Base-by-base conservation (phyloP, 2,797 vertebrate genomes). In the Sebastes steindachneri region DNA sequence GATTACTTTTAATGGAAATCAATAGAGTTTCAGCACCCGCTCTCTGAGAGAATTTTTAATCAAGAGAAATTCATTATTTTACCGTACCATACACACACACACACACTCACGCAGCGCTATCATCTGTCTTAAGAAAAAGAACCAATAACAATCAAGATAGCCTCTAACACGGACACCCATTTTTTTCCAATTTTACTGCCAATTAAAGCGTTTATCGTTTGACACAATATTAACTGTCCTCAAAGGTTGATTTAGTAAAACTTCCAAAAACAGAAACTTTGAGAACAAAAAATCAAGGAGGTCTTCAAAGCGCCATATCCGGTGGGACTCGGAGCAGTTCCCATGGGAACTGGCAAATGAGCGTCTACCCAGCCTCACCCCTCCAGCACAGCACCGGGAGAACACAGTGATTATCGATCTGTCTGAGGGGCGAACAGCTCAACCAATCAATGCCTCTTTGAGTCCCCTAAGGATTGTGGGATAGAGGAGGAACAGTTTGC, bases 1-100 rank as follows among this genome's bases (percentile, higher is more conserved):
- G 94, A 96, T 95, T 95, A 94, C 92, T 96, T 94, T 94, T 95
- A 95, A 95, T 95, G 95, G 95, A 96, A 96, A 96, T 95, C 95
- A 95, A 96, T 96, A 95, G 25, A 62, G 88, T 93, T 92, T 92
- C 91, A 93, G 90, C 83, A 70, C 89, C 75, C 14, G 76, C 89
- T 92, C 92, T 81, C 81, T 25, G 72, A 86, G 82, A 91, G 82
- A 91, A 92, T 94, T 95, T 95, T 94, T 94, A 93, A 95, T 96
- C 94, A 95, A 92, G 89, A 93, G 85, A 95, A 95, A 93, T 94
- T 93, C 91, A 95, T 95, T 95, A 94, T 92, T 89, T 93, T 81
- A 78, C 48, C 62, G 17, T 33, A 68, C 67, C 26, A 33, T 28
- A 41, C 65, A 25, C 84, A 57, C 26, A 28, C 80, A 17, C 59